Evolutionary conservation across 2,888 invertebrate species (phyloP).

Genomic region (Caradrina kadenii): DNA sequence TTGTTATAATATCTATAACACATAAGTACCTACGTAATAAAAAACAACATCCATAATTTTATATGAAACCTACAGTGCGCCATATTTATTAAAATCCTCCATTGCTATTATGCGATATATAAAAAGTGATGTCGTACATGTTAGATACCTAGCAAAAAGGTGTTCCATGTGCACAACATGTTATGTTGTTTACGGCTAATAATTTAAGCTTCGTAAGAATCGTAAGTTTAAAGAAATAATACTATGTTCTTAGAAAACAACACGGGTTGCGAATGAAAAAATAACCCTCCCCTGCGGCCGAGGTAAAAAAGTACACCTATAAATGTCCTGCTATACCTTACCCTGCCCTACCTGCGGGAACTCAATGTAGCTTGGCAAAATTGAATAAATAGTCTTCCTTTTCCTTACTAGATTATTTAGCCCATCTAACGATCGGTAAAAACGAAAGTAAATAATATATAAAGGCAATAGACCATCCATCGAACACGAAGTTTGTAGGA

Average conservation of each 20-base stretch:
- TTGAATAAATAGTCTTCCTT: conserved; percentile 60
- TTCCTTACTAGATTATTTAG: conserved; percentile 63
- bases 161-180: conserved; percentile 1
- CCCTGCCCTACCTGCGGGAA: conserved; percentile 26
- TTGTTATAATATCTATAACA: too few species aligned
- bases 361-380: conserved; percentile 55
- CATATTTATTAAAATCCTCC: conserved; percentile 15
- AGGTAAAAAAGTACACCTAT: background rate
- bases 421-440: conserved; percentile 60
- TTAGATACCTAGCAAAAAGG: conserved; percentile 14
- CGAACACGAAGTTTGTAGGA: background rate
- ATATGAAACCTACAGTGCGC: conserved; percentile 1
- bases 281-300: background rate
- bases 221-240: conserved; percentile 13
- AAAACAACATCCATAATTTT: background rate
- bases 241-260: conserved; percentile 22
- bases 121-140: conserved; percentile 20
- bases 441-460: conserved; percentile 48
- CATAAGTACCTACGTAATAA: too few species aligned
- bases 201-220: conserved; percentile 13
- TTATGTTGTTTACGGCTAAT: conserved; percentile 8
- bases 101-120: conserved; percentile 18
- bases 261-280: conserved; percentile 19
- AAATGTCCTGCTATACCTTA: conserved; percentile 26
- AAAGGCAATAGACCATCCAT: background rate